Conservation (phyloP, 2,113 vertebrate species). For the Heterotilapia buettikoferi region DNA sequence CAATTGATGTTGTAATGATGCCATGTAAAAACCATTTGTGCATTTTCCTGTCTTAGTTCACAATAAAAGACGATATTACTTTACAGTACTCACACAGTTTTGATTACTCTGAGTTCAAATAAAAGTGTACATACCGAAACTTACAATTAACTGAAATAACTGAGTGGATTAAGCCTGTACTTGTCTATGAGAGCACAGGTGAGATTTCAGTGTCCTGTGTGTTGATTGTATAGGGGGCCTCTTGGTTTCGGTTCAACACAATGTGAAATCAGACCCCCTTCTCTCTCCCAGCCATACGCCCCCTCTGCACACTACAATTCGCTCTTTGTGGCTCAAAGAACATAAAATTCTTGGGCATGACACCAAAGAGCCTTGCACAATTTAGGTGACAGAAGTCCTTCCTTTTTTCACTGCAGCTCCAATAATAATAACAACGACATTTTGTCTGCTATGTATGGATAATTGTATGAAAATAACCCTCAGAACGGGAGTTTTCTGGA, state of each 20-base stretch:
- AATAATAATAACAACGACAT: neutral
- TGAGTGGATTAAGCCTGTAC: slow-evolving; percentile 26
- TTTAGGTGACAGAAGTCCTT: slow-evolving; percentile 41
- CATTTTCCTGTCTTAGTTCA: neutral
- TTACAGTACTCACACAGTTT: neutral
- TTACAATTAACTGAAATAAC: slow-evolving; percentile 30
- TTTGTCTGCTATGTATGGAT: neutral
- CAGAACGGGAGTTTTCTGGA: neutral
- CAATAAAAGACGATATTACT: neutral
- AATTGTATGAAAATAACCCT: neutral
- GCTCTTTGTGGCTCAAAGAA: slow-evolving; percentile 62
- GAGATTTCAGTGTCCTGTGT: slow-evolving; percentile 15
- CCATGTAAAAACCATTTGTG: neutral
- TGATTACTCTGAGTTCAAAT: neutral
- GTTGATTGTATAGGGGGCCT: slow-evolving; percentile 44
- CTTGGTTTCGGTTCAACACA: slow-evolving; percentile 56
- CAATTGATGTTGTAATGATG: neutral
- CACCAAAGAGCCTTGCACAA: slow-evolving; percentile 43
- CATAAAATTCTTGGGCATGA: slow-evolving; percentile 51
- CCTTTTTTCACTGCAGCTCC: neutral
- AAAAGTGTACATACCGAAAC: slow-evolving; percentile 3
- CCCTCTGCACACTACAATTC: slow-evolving; percentile 48
- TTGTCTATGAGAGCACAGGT: slow-evolving; percentile 7
- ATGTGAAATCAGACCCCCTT: slow-evolving; percentile 63
- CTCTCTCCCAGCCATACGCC: slow-evolving; percentile 46